These are phyloP conservation scores for Todus mexicanus DNA, from an alignment of 2,797 vertebrate species.

Conservation along the genomic window DNA sequence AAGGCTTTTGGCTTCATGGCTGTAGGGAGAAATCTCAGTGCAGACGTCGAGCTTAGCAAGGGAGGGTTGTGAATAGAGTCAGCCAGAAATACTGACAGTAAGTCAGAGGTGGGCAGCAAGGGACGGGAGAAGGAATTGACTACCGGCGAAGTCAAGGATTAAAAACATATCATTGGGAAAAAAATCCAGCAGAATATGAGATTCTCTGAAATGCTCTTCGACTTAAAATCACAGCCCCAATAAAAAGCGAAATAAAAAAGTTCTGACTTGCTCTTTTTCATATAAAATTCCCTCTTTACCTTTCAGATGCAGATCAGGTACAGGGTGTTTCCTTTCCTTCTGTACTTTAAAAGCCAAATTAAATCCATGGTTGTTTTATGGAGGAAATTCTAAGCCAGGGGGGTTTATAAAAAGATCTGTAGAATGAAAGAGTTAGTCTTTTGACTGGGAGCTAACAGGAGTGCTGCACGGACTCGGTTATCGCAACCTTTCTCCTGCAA, in stretches of 20 bases:
- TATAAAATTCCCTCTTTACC: conserved; percentile 22
- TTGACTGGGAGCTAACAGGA: not conserved
- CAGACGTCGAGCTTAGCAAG: not conserved
- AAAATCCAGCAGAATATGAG: not conserved
- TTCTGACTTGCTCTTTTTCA: conserved; percentile 22
- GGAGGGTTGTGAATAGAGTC: conserved; percentile 28
- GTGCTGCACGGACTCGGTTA: not conserved
- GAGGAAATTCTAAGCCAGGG: conserved; percentile 13
- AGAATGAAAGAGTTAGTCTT: conserved; percentile 22
- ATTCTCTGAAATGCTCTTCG: not conserved
- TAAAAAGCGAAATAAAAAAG: conserved; percentile 23
- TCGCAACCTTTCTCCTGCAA: not conserved
- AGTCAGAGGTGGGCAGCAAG: conserved; percentile 32
- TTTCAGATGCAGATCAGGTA: conserved; percentile 22
- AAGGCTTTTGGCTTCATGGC: conserved; percentile 12
- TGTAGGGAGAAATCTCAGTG: conserved; percentile 6
- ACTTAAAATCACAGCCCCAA: not conserved
- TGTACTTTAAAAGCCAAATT: conserved; percentile 42
- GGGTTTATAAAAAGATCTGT: conserved; percentile 27
- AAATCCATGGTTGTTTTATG: conserved; percentile 27
- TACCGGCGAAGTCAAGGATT: not conserved
- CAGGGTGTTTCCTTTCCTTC: not conserved
- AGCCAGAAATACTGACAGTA: conserved; percentile 51
- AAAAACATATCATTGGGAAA: not conserved
- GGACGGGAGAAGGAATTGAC: conserved; percentile 1